Conservation (phyloP, 2,888 invertebrate species). For the Leptopterna dolabrata region DNA sequence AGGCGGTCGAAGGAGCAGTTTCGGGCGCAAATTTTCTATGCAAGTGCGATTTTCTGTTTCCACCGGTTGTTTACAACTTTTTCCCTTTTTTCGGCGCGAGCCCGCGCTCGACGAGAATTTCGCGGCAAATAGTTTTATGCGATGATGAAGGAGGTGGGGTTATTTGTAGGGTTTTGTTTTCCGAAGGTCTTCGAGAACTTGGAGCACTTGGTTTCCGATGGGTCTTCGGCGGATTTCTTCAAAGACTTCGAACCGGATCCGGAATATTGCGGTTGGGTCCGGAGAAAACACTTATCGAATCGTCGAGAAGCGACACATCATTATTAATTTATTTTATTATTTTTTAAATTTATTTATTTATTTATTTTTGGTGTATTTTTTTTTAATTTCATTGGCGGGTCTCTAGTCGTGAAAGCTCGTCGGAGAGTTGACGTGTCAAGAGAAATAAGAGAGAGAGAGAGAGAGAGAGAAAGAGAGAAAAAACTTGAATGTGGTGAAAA, state of each 20-base stretch:
- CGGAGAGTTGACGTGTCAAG: constrained; percentile 10
- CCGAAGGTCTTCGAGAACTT: neutral
- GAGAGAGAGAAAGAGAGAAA: neutral
- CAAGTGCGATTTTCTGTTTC: neutral
- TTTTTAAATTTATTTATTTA: no score
- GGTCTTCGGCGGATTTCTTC: neutral
- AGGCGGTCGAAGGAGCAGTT: neutral
- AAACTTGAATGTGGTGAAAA: neutral
- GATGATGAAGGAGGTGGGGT: neutral
- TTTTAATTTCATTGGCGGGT: neutral
- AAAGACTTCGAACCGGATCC: neutral
- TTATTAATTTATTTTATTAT: no score
- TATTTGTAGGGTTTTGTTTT: no score
- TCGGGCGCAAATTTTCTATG: neutral
- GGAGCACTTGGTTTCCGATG: neutral
- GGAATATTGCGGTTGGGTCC: no score
- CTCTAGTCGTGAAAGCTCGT: neutral
- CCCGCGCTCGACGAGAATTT: neutral
- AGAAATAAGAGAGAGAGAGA: no score
- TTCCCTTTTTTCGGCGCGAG: neutral
- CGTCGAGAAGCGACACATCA: no score
- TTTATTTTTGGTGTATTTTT: neutral
- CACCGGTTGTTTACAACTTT: constrained; percentile 1
- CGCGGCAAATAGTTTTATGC: neutral
- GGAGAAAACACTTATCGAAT: no score